Base-by-base conservation (phyloP, 2,888 invertebrate genomes). In the Hemithea aestivaria region DNA sequence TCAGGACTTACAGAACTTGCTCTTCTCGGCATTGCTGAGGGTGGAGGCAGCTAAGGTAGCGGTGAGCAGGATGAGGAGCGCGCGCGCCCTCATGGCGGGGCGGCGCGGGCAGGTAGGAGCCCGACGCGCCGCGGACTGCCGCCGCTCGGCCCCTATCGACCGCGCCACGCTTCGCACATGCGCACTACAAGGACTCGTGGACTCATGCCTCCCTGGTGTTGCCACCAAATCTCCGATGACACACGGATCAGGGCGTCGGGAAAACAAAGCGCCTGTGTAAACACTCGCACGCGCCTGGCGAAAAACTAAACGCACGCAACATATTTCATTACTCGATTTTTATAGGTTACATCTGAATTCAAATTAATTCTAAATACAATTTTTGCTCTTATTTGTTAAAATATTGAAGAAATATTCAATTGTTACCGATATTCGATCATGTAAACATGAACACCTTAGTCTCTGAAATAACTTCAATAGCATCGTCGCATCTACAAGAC, bases 1-100 rank as follows among this genome's bases (percentile, higher is more conserved):
- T 34, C 35, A 51, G 39, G 43, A 87, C 88, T 87, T 69, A 88
- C 88, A 88, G 78, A 88, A 88, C 64, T 87, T 88, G 77, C 87
- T 88, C 64, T 87, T 87, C 77, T 88, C 88, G 40, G 84, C 87
- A 66, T 75, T 62, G 63, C 59, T 48, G 55, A 61, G 61, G 46
- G 68, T 57, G 45, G 66, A 60, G 52, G 74, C 70, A 49, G 78
- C 67, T 48, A 79, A 26, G 8, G 27, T 58, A 61, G 74, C 75
- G 65, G 62, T 62, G 51, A 70, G 66, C 66, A 77, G 62, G 56
- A 71, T 51, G 43, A 76, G 62, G 40, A 75, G 51, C 62, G 74
- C 78, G 65, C 83, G 78, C 80, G 79, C 74, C 78, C 65, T 74
- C 84, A 83, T 85, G 72, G 62, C 77, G 76, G 74, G 68, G 75